These are phyloP conservation scores for Branchellion lobata DNA, from an alignment of 2,888 invertebrate species.

Conservation along the genomic window DNA sequence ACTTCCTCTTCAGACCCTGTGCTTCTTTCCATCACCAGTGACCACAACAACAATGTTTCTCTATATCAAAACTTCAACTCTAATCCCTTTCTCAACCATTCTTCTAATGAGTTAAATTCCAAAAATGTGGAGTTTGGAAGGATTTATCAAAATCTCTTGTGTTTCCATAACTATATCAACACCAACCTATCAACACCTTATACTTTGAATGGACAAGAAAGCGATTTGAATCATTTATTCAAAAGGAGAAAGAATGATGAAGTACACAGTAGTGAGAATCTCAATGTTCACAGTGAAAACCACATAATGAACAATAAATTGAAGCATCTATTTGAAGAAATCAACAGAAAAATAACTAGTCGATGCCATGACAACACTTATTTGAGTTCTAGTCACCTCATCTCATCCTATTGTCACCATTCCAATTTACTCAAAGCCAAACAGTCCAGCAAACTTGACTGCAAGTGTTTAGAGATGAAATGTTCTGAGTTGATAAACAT, in stretches of 20 bases:
- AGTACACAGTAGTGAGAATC: not conserved
- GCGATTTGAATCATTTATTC: not conserved
- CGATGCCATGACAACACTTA: conserved; percentile 24
- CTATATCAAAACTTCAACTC: not conserved
- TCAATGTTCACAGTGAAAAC: not conserved
- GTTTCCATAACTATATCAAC: not conserved
- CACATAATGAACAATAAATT: not conserved
- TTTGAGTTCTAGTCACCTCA: conserved; percentile 11
- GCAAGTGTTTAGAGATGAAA: not conserved
- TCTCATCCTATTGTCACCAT: not conserved
- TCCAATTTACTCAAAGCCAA: not conserved
- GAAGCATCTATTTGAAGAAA: conserved; percentile 16
- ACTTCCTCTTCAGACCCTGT: not conserved
- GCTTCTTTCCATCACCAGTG: not conserved
- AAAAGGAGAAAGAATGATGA: not conserved
- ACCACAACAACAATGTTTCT: not conserved
- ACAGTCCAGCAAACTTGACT: not conserved
- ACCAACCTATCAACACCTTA: not conserved
- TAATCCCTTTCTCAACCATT: not conserved
- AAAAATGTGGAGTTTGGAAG: not conserved
- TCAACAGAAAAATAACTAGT: conserved; percentile 16
- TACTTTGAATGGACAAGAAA: not conserved
- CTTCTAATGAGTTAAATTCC: not conserved
- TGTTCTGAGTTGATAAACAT: not conserved
- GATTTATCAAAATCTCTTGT: not conserved